Evolutionary conservation across 2,113 vertebrate genomes (phyloP), one percentile per base, ranked within the genome.

Genomic region (Motacilla alba): DNA sequence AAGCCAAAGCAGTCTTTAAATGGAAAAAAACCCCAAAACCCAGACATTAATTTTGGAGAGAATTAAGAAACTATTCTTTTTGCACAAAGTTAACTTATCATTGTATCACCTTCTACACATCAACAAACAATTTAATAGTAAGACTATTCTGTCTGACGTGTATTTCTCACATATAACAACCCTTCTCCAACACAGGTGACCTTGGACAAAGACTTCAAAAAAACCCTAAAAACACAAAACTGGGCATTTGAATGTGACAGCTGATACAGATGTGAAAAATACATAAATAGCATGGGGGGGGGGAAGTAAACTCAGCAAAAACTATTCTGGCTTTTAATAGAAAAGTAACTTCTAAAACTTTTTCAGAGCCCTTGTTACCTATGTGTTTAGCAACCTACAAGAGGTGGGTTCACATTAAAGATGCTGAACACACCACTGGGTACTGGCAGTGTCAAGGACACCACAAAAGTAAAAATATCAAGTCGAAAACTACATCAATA

Each of bases 1-100:
- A 96, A 46, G 99, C 99, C 13, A 99, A 97, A 79, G 99, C 99
- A 39, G 99, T 99, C 99, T 99, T 88, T 15, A 66, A 92, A 83
- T 14, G 11, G 23, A 11, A 43, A 60, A 35, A 55, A 8, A 35
- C n/a, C n/a, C 15, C 6, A 4, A 27, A 62, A 23, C 59, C 11
- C 43, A 75, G 14, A 63, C 1, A 5, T 84, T 72, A 78, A 31
- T 76, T 82, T 55, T 52, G 3, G 50, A 22, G 11, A 95, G 6
- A 89, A 73, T 28, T 87, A 75, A 59, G 37, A 56, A 55, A 72
- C 5, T 1, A 74, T 62, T 90, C 7, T 66, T 83, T 64, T 47
- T 52, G 24, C 41, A 83, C 37, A 47, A 46, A 31, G 7, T 31
- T 78, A 47, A 49, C 10, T 77, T 93, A 17, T 76, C 28, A 70